Conservation (phyloP, 2,113 vertebrate genomes). For the Phaethornis superciliosus region DNA sequence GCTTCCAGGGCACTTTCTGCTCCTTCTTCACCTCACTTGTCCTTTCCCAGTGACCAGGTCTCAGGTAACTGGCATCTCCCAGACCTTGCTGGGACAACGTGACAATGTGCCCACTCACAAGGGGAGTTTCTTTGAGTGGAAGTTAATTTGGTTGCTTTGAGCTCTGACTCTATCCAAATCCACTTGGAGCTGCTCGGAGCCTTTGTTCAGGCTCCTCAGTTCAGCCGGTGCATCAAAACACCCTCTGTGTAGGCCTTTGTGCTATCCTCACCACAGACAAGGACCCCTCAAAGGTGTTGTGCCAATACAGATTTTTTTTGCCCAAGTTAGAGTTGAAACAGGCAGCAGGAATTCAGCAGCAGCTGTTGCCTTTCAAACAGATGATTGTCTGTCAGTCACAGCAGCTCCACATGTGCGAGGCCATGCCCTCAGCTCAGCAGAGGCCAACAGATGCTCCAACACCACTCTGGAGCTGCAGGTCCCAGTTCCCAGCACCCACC, state of each 20-base stretch:
- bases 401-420: accelerated
- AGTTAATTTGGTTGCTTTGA: not conserved
- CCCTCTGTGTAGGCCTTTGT: not conserved
- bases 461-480: not conserved
- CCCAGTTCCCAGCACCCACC: not conserved
- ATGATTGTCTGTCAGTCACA: not conserved
- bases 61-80: not conserved
- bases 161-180: not conserved
- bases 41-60: not conserved
- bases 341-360: not conserved
- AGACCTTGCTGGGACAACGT: not conserved
- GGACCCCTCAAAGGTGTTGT: not conserved
- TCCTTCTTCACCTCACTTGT: not conserved
- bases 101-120: not conserved
- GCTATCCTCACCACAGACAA: not conserved
- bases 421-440: not conserved
- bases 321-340: not conserved
- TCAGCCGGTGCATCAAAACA: not conserved
- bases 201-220: not conserved
- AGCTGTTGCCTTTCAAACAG: not conserved
- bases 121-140: not conserved
- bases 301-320: not conserved
- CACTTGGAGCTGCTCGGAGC: not conserved
- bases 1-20: not conserved
- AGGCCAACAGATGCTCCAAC: accelerated